Conservation (phyloP, 23 tunicate genomes). For the Phallusia fumigata region DNA sequence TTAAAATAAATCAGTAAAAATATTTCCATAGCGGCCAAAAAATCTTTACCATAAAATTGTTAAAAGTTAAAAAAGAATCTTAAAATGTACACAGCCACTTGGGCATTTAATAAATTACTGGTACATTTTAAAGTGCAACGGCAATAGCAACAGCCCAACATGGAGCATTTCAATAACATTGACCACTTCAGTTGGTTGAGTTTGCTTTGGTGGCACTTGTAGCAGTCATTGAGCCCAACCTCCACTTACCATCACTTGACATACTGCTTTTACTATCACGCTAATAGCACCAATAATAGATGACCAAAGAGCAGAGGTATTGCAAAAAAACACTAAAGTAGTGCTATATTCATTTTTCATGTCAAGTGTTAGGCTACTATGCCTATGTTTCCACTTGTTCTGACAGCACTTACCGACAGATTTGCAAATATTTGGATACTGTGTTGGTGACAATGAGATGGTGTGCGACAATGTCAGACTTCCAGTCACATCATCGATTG, state of each 20-base stretch:
- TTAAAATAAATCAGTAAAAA: too few relatives aligned
- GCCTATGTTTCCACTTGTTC: background rate
- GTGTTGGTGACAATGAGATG: slow-evolving; percentile 73
- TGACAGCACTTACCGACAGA: slow-evolving; percentile 57
- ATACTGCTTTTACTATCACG: background rate
- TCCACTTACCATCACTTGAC: background rate
- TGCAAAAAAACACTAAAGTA: too few relatives aligned
- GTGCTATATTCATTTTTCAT: too few relatives aligned
- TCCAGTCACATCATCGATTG: slow-evolving; percentile 85
- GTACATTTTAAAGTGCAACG: too few relatives aligned
- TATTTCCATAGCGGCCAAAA: background rate
- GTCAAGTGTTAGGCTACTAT: too few relatives aligned
- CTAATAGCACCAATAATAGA: background rate
- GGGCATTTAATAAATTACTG: too few relatives aligned
- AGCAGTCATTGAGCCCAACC: background rate
- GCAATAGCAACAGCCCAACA: too few relatives aligned
- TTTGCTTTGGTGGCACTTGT: background rate
- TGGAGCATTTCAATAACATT: background rate
- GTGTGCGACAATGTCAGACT: slow-evolving; percentile 75
- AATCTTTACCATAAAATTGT: too few relatives aligned
- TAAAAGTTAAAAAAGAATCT: too few relatives aligned
- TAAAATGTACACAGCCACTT: too few relatives aligned
- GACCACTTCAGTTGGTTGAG: background rate
- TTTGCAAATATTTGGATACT: slow-evolving; percentile 79
- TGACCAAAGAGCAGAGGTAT: too few relatives aligned